Percentiles rank a stretch among this genome's conserved stretches.
Evolutionary conservation across 2,113 vertebrate genomes (phyloP).

Genomic region (Clarias gariepinus): DNA sequence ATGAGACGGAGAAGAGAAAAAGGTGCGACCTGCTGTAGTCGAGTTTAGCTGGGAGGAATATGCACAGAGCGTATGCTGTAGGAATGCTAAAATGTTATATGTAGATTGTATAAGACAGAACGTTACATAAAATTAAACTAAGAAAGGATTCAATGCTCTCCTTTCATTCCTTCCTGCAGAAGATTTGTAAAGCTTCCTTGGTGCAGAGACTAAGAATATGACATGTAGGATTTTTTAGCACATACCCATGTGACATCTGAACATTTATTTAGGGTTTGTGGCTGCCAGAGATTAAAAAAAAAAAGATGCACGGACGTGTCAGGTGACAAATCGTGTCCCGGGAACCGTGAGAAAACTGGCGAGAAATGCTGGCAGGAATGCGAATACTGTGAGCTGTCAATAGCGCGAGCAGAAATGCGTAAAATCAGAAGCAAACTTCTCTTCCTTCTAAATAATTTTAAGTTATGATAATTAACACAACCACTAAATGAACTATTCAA

Average conservation of each 20-base stretch:
- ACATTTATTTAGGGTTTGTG: constrained; percentile 20
- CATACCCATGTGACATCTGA: background rate
- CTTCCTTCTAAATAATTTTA: background rate
- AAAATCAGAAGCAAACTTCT: background rate
- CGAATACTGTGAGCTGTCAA: background rate
- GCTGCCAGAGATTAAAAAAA: background rate
- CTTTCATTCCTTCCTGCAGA: background rate
- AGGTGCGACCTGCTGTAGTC: background rate
- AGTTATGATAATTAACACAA: background rate
- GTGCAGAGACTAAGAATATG: background rate
- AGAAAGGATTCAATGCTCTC: background rate
- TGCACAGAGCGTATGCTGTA: background rate
- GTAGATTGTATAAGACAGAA: background rate
- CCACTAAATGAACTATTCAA: background rate
- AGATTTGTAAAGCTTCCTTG: background rate
- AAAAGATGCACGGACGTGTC: background rate
- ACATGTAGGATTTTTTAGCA: background rate
- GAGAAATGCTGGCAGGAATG: background rate
- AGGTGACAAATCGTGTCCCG: background rate
- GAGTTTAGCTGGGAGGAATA: background rate
- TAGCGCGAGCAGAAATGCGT: background rate
- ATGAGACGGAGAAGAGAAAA: background rate
- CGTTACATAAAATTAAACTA: background rate
- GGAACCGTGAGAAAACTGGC: background rate
- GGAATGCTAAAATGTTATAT: background rate